phyloP scores from a whole-genome alignment of 1,140 invertebrate genomes.

The Hylyphantes graminicola region DNA sequence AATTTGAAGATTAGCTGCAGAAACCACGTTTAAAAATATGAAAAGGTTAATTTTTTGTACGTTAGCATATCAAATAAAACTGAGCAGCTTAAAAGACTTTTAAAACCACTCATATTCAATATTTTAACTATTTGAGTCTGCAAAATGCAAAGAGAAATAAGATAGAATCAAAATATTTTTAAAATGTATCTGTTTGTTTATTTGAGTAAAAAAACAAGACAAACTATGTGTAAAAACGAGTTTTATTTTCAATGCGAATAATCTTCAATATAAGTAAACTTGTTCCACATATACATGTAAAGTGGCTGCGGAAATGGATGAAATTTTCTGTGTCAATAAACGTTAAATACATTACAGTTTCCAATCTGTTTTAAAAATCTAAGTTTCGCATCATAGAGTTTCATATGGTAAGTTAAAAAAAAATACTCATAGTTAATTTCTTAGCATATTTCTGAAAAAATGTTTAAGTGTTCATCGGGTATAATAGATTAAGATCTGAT shows the following conservation, averaged over 20 bases:
- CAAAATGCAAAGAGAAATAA: not conserved
- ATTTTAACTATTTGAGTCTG: not conserved
- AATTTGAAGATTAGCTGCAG: no score
- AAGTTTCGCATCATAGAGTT: not conserved
- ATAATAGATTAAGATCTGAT: no score
- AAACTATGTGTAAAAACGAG: slow-evolving; percentile 32
- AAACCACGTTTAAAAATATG: no score
- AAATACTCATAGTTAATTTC: not conserved
- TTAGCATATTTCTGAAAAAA: no score
- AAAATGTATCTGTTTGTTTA: not conserved
- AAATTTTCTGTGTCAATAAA: not conserved
- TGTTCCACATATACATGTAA: slow-evolving; percentile 27
- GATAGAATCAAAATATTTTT: not conserved
- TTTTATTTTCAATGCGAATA: slow-evolving; percentile 41
- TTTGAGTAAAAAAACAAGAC: not conserved
- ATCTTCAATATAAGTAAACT: slow-evolving; percentile 39
- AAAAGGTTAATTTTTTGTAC: not conserved
- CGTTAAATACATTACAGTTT: slow-evolving; percentile 1
- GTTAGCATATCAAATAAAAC: not conserved
- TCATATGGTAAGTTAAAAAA: not conserved
- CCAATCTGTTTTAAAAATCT: not conserved
- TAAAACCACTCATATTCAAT: not conserved
- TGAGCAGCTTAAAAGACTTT: not conserved
- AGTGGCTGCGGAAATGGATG: slow-evolving; percentile 12
- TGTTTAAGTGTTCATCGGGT: no score